Base-by-base conservation (phyloP, 2,888 invertebrate species). In the Dendrolimus houi region DNA sequence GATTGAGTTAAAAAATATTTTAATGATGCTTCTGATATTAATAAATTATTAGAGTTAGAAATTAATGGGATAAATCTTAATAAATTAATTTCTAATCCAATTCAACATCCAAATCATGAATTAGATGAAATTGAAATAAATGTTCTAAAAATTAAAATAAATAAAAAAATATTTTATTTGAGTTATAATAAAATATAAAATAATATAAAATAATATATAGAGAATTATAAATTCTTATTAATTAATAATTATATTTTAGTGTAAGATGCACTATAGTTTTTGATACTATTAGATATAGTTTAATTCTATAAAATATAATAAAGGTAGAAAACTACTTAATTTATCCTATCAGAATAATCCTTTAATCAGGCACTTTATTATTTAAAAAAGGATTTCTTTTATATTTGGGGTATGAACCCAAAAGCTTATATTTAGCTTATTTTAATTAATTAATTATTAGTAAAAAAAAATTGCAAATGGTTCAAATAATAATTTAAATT, bases 61-160 rank as follows among this genome's bases (percentile, higher is more conserved):
- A 93, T 91, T 73, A 93, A 65, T 60, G 93, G 93, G 55, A 93
- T 93, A 88, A 93, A 92, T 69, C 92, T 88, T 69, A 93, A 75
- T 67, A 93, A 68, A 83, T 93, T 93, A 83, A 93, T 92, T 91
- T 93, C 93, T 88, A 93, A 78, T 0, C 92, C 92, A 83, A 93
- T 91, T 92, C 93, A 93, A 75, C 83, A 83, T 0, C 85, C 84
- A 72, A 86, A 72, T 75, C 85, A 85, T 41, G 85, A 83, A 61
- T 84, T 84, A 9, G 83, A 72, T 0, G 84, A 83, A 67, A 85
- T 81, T 47, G 84, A 79, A 66, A 83, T 82, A 75, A 85, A 64
- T 55, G 80, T 82, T 60, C 92, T 87, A 66, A 90, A 80, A 75
- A 93, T 84, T 80, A 93, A 68, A 62, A 91, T 82, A 84, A 93